phyloP scores from a whole-genome alignment of 2,113 vertebrate genomes.

The Coryphaenoides rupestris region DNA sequence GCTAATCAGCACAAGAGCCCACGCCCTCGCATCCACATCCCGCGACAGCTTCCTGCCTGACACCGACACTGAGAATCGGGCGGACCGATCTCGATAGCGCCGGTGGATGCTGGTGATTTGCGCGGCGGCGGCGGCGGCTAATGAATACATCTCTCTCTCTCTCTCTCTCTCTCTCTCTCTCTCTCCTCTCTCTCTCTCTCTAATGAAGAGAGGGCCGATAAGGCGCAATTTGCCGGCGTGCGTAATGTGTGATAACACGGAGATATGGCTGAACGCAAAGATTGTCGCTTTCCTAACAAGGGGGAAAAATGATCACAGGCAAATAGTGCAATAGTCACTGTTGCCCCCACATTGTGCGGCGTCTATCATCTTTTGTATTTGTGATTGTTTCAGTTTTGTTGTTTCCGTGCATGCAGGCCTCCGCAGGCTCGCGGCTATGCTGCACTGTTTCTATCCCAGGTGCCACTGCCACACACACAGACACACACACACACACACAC shows the following conservation, averaged over 20 bases:
- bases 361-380: too few relatives aligned
- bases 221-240: neutral
- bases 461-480: neutral
- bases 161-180: too few relatives aligned
- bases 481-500: conserved; percentile 12
- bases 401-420: too few relatives aligned
- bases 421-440: neutral
- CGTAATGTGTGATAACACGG: conserved; percentile 17
- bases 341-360: too few relatives aligned
- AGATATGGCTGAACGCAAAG: conserved; percentile 18
- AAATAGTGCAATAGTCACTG: too few relatives aligned
- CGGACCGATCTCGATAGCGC: conserved; percentile 26
- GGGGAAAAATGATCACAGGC: too few relatives aligned
- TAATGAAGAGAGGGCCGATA: neutral
- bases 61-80: conserved; percentile 4
- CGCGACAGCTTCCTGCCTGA: conserved; percentile 3
- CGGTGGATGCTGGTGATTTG: conserved; percentile 23
- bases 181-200: too few relatives aligned
- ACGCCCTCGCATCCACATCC: conserved; percentile 37
- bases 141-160: neutral
- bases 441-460: neutral
- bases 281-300: too few relatives aligned
- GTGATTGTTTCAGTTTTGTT: too few relatives aligned
- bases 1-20: conserved; percentile 61
- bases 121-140: neutral